These are phyloP conservation scores for Drosophila parabipectinata DNA, from an alignment of 1,140 invertebrate species.

Conservation along the genomic window DNA sequence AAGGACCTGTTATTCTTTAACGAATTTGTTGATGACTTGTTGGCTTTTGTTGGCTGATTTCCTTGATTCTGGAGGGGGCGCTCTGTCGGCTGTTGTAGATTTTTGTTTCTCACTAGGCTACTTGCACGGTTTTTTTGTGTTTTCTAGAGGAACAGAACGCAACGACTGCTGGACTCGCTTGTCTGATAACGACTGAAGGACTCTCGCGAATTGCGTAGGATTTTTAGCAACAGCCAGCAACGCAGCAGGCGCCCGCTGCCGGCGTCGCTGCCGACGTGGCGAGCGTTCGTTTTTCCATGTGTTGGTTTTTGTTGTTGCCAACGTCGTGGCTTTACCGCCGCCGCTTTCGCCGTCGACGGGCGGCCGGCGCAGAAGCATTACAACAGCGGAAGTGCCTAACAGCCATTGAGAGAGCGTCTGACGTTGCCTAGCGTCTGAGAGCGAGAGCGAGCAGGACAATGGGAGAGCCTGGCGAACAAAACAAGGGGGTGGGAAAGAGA, in stretches of 20 bases:
- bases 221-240: slow-evolving; percentile 73
- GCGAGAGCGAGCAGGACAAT: slow-evolving; percentile 24
- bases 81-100: slow-evolving; percentile 39
- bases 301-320: slow-evolving; percentile 15
- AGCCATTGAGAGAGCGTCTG: slow-evolving; percentile 9
- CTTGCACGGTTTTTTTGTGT: slow-evolving; percentile 64
- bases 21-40: slow-evolving; percentile 35
- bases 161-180: slow-evolving; percentile 84
- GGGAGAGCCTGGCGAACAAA: background rate
- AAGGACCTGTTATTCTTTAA: background rate
- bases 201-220: slow-evolving; percentile 80
- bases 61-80: slow-evolving; percentile 27
- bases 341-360: slow-evolving; percentile 16
- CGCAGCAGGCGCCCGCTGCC: slow-evolving; percentile 52
- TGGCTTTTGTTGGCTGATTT: slow-evolving; percentile 45
- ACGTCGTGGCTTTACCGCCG: slow-evolving; percentile 13
- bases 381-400: slow-evolving; percentile 70
- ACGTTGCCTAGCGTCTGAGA: background rate
- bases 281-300: background rate
- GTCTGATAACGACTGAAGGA: slow-evolving; percentile 84
- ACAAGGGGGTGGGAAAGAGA: slow-evolving; percentile 8
- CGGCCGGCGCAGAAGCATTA: slow-evolving; percentile 73
- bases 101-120: slow-evolving; percentile 82
- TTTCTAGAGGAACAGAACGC: slow-evolving; percentile 80
- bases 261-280: slow-evolving; percentile 34